Conservation (phyloP, 2,888 invertebrate species). For the Ceriagrion tenellum region DNA sequence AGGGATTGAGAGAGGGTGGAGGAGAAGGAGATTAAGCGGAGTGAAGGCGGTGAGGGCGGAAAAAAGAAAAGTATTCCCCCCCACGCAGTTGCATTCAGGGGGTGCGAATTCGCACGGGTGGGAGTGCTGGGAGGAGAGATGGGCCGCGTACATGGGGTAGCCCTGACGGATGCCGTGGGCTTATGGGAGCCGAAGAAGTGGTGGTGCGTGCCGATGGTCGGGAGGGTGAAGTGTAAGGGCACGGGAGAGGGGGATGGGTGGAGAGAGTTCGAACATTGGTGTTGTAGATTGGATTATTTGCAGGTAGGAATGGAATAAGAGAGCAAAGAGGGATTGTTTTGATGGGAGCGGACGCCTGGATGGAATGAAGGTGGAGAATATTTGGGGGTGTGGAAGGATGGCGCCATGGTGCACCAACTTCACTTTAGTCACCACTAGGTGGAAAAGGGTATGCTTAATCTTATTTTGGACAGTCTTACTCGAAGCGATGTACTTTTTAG, state of each 20-base stretch:
- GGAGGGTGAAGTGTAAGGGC: no score
- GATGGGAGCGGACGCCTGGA: neutral
- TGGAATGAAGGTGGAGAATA: neutral
- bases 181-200: neutral
- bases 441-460: no score
- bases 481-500: no score
- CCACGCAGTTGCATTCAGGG: neutral
- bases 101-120: slow-evolving; percentile 12
- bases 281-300: neutral
- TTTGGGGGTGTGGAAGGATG: neutral
- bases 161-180: neutral
- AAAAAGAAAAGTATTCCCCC: neutral
- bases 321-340: neutral
- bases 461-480: no score
- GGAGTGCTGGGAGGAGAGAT: neutral
- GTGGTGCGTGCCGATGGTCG: neutral
- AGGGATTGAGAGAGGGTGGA: neutral
- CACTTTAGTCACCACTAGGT: neutral
- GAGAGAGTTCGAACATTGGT: neutral
- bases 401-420: neutral
- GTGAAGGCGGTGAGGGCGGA: neutral
- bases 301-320: neutral
- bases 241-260: no score
- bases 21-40: neutral
- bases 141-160: neutral